These are phyloP conservation scores for Hoplodrina blanda DNA, from an alignment of 2,888 invertebrate genomes.

Conservation along the genomic window DNA sequence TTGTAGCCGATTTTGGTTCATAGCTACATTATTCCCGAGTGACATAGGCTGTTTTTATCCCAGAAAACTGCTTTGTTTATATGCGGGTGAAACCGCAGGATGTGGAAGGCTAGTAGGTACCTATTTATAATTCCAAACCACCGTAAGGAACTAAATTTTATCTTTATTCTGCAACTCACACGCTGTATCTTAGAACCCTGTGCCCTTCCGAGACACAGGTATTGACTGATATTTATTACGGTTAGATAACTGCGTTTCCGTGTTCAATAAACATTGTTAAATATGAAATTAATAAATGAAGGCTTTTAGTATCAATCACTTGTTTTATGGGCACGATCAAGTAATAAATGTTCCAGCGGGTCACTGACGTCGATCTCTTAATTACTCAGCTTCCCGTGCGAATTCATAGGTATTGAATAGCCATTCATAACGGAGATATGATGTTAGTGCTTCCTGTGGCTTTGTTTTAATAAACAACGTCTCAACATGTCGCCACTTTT, in stretches of 20 bases:
- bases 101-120: too few species aligned
- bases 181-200: not conserved
- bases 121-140: too few species aligned
- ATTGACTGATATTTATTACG: not conserved
- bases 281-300: conserved; percentile 16
- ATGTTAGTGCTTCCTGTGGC: conserved; percentile 17
- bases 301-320: conserved; percentile 9
- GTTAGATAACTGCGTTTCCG: conserved; percentile 18
- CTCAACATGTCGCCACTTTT: not conserved
- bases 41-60: too few species aligned
- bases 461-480: not conserved
- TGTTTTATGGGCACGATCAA: conserved; percentile 23
- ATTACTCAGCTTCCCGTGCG: conserved; percentile 37
- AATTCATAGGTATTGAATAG: not conserved
- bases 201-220: not conserved
- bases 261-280: conserved; percentile 14
- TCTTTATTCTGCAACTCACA: not conserved
- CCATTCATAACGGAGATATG: not conserved
- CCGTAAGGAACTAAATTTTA: too few species aligned
- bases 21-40: too few species aligned
- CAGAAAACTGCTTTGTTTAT: too few species aligned
- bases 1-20: too few species aligned
- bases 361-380: conserved; percentile 10
- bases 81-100: too few species aligned
- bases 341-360: conserved; percentile 5